Conservation (phyloP, 2,113 vertebrate species). For the Ellobius talpinus region DNA sequence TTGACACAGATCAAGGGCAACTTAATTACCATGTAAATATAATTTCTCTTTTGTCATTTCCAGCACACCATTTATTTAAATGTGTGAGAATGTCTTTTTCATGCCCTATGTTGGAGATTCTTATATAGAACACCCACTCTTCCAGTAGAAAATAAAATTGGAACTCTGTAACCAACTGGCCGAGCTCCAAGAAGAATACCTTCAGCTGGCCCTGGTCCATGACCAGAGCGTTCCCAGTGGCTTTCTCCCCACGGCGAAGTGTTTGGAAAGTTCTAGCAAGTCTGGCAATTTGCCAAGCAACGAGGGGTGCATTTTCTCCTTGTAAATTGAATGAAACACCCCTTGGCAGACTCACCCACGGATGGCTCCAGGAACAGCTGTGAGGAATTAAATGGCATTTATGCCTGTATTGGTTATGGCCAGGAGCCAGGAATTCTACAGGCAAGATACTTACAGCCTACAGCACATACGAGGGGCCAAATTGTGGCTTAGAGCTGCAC, state of each 20-base stretch:
- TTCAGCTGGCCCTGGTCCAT: not conserved
- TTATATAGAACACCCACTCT: not conserved
- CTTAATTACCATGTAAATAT: not conserved
- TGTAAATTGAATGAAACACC: constrained; percentile 68
- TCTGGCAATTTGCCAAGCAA: constrained; percentile 55
- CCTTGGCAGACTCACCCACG: constrained; percentile 52
- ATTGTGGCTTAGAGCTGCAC: not conserved
- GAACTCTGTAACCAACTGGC: not conserved
- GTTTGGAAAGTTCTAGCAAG: constrained; percentile 37
- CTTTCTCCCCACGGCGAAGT: not conserved
- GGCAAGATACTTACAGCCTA: not conserved
- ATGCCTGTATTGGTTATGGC: constrained; percentile 70
- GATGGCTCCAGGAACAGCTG: constrained; percentile 75
- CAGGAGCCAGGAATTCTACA: constrained; percentile 58
- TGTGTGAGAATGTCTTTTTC: constrained; percentile 23
- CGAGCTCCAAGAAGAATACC: not conserved
- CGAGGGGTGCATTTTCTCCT: constrained; percentile 59
- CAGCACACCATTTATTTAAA: constrained; percentile 9
- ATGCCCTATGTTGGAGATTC: not conserved
- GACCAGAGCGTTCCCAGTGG: not conserved
- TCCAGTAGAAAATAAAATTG: not conserved
- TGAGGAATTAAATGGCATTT: constrained; percentile 77
- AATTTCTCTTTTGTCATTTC: constrained; percentile 42
- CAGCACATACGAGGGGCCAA: not conserved
- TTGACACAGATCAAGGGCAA: constrained; percentile 1